Base-by-base conservation (phyloP, 1,140 invertebrate species). In the Drosophila santomea region DNA sequence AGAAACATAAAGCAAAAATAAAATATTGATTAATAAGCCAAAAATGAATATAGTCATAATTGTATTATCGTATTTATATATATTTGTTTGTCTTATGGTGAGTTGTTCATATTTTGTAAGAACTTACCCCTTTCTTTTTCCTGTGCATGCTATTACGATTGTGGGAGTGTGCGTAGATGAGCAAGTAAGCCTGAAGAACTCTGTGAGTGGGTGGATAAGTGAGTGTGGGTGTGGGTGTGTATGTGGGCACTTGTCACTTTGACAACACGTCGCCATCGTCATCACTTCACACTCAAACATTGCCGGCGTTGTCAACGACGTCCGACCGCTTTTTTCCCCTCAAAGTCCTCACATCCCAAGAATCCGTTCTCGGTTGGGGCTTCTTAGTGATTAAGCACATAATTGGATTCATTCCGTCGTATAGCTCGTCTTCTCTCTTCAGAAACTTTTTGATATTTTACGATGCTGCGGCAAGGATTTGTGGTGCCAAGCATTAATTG, bases 401-500 rank as follows among this genome's bases (percentile, higher is more conserved):
- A 89, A 89, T 89, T 89, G 84, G 84, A 89, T 89, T 89, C 80
- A 89, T 89, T 84, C 69, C 80, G 55, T 76, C 74, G 74, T 57
- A 78, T 66, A 84, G 74, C 84, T 79, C 80, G 75, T 89, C 58
- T 78, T 63, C 68, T 59, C 52, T 71, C 52, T 44, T 67, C 28
- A 17, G 63, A 82, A 85, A 85, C 82, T 85, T 85, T 85, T 60
- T 69, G 59, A 84, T 78, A 68, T 80, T 90, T 89, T 80, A 80
- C 76, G 77, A 74, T 72, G 84, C 73, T 68, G 74, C 62, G 77
- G 61, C 48, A 84, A 82, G 84, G 84, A 89, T 89, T 88, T 89
- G 85, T 80, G 80, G 80, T 84, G 63, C 66, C 78, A 84, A 71
- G 83, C 80, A 82, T 90, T 89, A 89, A 89, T 89, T 89, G 80